Evolutionary conservation across 2,797 vertebrate genomes (phyloP), one percentile per base, ranked within the genome.

Genomic region (Smutsia gigantea): DNA sequence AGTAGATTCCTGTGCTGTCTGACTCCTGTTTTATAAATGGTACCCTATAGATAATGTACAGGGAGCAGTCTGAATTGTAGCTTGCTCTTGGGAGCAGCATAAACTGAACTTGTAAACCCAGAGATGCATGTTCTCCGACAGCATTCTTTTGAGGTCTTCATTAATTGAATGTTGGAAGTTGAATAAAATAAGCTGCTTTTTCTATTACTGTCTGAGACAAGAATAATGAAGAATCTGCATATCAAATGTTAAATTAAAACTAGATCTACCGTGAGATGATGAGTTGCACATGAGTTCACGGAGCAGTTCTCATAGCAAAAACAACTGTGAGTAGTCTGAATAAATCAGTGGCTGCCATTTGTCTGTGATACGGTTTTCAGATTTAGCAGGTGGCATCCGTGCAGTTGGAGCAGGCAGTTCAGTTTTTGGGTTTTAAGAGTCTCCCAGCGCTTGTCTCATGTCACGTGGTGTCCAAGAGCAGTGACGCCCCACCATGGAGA

Each of bases 171-270:
- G 27, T 59, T 69, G 84, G 42, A 66, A 61, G 51, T 39, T 85
- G 42, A 46, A 82, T 79, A 49, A 90, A 74, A 34, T 63, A 83
- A 84, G 11, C 42, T 63, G 53, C 57, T 84, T 71, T 87, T 71
- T 75, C 29, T 89, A 0, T 42, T 78, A 39, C 55, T 39, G n/a
- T 57, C 87, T 74, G 31, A 64, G 71, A 31, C 91, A 74, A 53
- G n/a, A 53, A 34, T 46, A 17, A 42, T 53, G 93, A 42, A 74
- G 34, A 66, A 17, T 23, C 9, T 34, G 9, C 42, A 11, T 64
- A 23, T 49, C 53, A 51, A 21, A 8, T 93, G 12, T 23, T 34
- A 46, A 49, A 31, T 59, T 15, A 49, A 34, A 51, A 42, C 3
- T 37, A 18, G 51, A 9, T 18, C 29, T 57, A 10, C 27, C 23